Base-by-base conservation (phyloP, 1,140 invertebrate species). In the Dryas iulia region DNA sequence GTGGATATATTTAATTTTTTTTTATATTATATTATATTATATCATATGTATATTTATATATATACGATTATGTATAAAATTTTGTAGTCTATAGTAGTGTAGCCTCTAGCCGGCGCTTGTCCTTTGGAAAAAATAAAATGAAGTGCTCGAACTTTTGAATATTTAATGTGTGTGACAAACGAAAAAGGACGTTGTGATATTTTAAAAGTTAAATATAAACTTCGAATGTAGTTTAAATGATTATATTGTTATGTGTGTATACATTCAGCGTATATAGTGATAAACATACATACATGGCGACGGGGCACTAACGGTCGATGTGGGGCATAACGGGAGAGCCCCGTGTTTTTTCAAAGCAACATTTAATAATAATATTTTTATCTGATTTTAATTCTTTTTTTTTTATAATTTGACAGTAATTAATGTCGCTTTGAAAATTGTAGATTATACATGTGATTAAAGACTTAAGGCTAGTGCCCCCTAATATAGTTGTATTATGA, bases 141-240 rank as follows among this genome's bases (percentile, higher is more conserved):
- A 30, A 66, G 61, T 62, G 69, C 58, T 59, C 24, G 28, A 64
- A 76, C 67, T 66, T 52, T 76, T 68, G 35, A 71, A 66, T 64
- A 68, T 71, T 65, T 72, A 69, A 66, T 72, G 71, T 75, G 82
- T 77, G 76, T 60, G 31, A 23, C 24, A 71, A 71, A 81, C 84
- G 81, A 81, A 68, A 81, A 79, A 33, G 81, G 82, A 85, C 84
- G 84, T 87, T 87, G 73, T 79, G 70, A 78, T 59, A 60, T 59
- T 69, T 72, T 76, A 74, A 60, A 69, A 71, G 60, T 76, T 66
- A 71, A 71, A 72, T 77, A 72, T 67, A 67, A 71, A 62, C 66
- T 79, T 83, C 76, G 78, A 83, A 84, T 81, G 79, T 85, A 85
- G 82, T 72, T 47, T 61, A 61, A 39, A 39, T 39, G 12, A 39